These are phyloP conservation scores for Apamea crenata DNA, from an alignment of 2,888 invertebrate species.

Conservation along the genomic window DNA sequence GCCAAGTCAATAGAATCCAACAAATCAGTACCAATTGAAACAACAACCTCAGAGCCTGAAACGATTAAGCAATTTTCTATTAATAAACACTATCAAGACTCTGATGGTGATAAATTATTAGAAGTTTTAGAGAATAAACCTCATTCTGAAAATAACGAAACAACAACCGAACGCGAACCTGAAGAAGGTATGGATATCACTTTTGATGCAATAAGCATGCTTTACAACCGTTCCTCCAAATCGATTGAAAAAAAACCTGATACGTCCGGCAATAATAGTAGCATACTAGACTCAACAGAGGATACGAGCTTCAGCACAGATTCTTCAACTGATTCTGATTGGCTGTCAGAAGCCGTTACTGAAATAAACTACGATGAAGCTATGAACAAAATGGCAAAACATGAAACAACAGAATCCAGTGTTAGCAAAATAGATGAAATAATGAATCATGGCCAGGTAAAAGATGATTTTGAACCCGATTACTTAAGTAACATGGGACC, in stretches of 20 bases:
- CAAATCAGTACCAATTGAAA: slow-evolving; percentile 49
- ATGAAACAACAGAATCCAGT: slow-evolving; percentile 76
- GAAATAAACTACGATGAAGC: slow-evolving; percentile 80
- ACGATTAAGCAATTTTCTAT: slow-evolving; percentile 71
- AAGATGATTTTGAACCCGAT: slow-evolving; percentile 86
- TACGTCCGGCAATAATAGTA: slow-evolving; percentile 24
- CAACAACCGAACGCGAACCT: slow-evolving; percentile 65
- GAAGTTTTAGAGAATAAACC: slow-evolving; percentile 72
- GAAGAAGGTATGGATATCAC: slow-evolving; percentile 80
- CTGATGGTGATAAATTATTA: slow-evolving; percentile 73
- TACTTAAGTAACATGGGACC: slow-evolving; percentile 81
- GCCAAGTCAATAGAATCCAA: slow-evolving; percentile 62
- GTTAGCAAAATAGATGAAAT: slow-evolving; percentile 79
- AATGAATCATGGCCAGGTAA: slow-evolving; percentile 74
- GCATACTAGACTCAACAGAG: slow-evolving; percentile 61
- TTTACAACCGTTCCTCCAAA: slow-evolving; percentile 83
- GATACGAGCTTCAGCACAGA: slow-evolving; percentile 60
- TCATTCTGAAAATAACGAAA: slow-evolving; percentile 57
- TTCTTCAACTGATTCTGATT: slow-evolving; percentile 80
- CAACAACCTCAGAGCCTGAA: slow-evolving; percentile 65
- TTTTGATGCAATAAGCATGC: slow-evolving; percentile 82
- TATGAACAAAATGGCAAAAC: slow-evolving; percentile 77
- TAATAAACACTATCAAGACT: slow-evolving; percentile 67
- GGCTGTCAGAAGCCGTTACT: slow-evolving; percentile 82
- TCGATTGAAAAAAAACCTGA: slow-evolving; percentile 74